Percentiles rank a stretch among this genome's conserved stretches.
Evolutionary conservation across 1,140 invertebrate species (phyloP).

Genomic region (Drosophila burlai): DNA sequence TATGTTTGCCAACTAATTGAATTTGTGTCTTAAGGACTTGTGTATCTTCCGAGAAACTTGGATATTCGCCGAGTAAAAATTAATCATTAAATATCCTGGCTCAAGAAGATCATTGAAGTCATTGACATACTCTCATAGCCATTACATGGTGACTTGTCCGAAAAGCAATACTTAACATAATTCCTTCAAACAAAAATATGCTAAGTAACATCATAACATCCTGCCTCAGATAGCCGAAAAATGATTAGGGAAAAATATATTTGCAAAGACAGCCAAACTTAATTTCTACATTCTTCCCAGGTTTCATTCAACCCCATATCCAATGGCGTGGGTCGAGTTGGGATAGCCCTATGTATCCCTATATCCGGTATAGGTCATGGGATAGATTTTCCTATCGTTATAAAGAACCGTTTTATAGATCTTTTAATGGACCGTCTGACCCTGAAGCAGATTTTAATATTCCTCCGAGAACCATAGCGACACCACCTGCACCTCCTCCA

Average conservation of each 20-base stretch:
- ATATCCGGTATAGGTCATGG: neutral
- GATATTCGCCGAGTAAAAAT: constrained; percentile 48
- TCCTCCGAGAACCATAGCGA: too few relatives aligned
- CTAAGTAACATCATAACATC: neutral
- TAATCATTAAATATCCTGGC: neutral
- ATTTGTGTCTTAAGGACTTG: neutral
- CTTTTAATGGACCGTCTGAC: too few relatives aligned
- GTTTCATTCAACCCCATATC: neutral
- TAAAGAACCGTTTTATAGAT: too few relatives aligned
- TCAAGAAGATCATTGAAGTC: neutral
- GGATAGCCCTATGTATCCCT: neutral
- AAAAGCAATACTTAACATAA: neutral
- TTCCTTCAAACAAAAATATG: neutral
- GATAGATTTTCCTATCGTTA: neutral
- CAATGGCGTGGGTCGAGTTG: too few relatives aligned
- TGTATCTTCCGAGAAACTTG: constrained; percentile 41
- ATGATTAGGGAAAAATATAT: neutral
- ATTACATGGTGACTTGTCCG: neutral
- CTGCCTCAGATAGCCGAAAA: too few relatives aligned
- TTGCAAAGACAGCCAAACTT: neutral
- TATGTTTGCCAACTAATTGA: neutral
- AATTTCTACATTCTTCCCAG: neutral
- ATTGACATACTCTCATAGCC: neutral
- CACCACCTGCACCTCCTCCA: neutral
- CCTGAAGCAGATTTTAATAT: too few relatives aligned